phyloP scores from a whole-genome alignment of 2,113 vertebrate genomes.

The Nanger granti region DNA sequence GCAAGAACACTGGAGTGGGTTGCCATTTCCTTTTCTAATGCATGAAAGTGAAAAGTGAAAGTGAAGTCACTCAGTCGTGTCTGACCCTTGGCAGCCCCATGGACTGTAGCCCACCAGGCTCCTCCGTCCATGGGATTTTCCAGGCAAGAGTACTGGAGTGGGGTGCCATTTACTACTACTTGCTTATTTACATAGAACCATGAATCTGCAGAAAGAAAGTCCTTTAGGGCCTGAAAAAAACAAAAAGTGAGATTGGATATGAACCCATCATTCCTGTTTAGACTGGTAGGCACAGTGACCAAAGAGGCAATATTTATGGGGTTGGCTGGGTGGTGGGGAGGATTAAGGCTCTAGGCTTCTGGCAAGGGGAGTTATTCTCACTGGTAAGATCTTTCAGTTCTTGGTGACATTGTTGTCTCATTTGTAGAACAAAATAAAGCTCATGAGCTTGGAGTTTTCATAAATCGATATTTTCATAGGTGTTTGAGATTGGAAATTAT shows the following conservation, averaged over 20 bases:
- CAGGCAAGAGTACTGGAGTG: rapidly evolving
- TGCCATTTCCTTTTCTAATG: background rate
- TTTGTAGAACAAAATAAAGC: background rate
- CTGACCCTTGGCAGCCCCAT: background rate
- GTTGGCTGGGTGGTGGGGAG: rapidly evolving
- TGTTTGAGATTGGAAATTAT: background rate
- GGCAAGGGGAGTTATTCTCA: background rate
- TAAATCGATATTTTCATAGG: background rate
- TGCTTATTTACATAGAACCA: background rate
- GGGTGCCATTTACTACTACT: background rate
- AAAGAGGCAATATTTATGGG: background rate
- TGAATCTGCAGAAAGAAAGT: background rate
- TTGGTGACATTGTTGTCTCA: background rate
- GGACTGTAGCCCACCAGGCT: background rate
- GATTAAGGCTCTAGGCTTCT: background rate
- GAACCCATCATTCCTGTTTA: background rate
- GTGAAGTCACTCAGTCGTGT: rapidly evolving
- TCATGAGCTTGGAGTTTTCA: background rate
- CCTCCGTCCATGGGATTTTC: background rate
- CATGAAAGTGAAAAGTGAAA: background rate
- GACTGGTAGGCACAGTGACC: background rate
- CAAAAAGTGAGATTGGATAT: background rate
- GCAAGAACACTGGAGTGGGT: background rate
- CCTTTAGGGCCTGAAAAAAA: background rate
- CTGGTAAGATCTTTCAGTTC: background rate